A percentile compares a stretch with the other conserved stretches of the same genome.
These are phyloP conservation scores for Pegoplata infirma DNA, from an alignment of 2,888 invertebrate species.

Conservation along the genomic window DNA sequence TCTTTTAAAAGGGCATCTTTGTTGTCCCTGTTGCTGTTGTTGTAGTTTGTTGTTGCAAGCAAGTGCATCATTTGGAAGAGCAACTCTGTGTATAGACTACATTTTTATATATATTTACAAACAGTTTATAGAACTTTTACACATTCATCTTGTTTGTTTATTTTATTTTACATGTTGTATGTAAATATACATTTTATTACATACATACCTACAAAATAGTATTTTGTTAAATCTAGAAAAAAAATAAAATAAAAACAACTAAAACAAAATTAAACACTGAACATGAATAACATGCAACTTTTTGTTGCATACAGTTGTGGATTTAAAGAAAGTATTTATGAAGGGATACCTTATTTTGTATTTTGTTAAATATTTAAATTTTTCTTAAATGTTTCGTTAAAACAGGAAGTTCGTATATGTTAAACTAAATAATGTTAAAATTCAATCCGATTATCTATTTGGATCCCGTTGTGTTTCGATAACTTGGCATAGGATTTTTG, in stretches of 20 bases:
- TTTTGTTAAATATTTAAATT: too few relatives aligned
- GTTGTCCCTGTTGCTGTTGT: slow-evolving; percentile 3
- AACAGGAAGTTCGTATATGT: too few relatives aligned
- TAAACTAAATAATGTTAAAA: too few relatives aligned
- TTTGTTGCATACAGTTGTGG: background rate
- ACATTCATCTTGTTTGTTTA: slow-evolving; percentile 19
- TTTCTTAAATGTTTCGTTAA: too few relatives aligned
- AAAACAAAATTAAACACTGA: slow-evolving; percentile 2
- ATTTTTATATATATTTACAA: too few relatives aligned
- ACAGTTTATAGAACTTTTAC: slow-evolving; percentile 9
- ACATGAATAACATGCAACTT: slow-evolving; percentile 12
- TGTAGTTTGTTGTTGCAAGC: slow-evolving; percentile 26
- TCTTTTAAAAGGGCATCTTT: slow-evolving; percentile 51
- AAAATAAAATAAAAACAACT: background rate
- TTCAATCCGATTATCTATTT: too few relatives aligned
- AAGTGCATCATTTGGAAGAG: slow-evolving; percentile 30
- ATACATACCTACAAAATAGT: background rate
- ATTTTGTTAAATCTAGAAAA: background rate
- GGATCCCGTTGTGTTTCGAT: too few relatives aligned
- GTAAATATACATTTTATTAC: background rate
- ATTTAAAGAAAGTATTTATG: background rate
- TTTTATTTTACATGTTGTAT: slow-evolving; percentile 11
- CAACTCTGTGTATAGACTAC: background rate
- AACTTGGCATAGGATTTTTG: too few relatives aligned
- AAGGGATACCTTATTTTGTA: too few relatives aligned